phyloP scores from a whole-genome alignment of 1,140 invertebrate genomes.

The Whitmania pigra region DNA sequence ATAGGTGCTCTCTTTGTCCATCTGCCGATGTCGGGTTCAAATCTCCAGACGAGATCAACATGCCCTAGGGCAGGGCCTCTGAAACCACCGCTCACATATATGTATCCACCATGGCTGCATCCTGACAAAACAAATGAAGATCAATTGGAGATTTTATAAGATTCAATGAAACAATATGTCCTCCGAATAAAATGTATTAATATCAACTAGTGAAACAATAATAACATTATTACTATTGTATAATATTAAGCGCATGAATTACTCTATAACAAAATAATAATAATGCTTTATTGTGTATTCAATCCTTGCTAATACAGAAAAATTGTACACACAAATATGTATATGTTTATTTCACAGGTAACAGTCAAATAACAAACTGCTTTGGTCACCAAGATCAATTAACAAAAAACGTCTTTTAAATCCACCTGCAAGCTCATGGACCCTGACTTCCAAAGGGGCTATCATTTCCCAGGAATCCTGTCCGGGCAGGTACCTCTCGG shows the following conservation, averaged over 20 bases:
- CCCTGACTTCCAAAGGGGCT: background rate
- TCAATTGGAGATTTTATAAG: too few species aligned
- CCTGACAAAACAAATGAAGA: background rate
- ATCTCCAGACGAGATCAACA: conserved; percentile 7
- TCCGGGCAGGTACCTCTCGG: background rate
- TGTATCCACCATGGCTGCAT: background rate
- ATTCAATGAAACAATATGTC: too few species aligned
- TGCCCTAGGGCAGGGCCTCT: background rate
- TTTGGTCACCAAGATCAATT: background rate
- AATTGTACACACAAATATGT: too few species aligned
- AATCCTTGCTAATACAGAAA: too few species aligned
- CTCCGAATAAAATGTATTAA: too few species aligned
- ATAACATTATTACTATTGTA: too few species aligned
- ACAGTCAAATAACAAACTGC: background rate
- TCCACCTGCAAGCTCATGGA: conserved; percentile 17
- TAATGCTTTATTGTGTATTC: too few species aligned
- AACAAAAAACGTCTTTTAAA: background rate
- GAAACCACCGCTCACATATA: conserved; percentile 13
- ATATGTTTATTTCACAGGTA: too few species aligned
- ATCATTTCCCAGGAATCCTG: conserved; percentile 9
- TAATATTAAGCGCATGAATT: too few species aligned
- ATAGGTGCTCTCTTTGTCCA: background rate
- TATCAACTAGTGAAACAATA: too few species aligned
- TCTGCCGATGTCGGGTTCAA: background rate
- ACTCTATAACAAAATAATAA: too few species aligned